phyloP scores from a whole-genome alignment of 2,888 invertebrate genomes.

The Lycia hirtaria region DNA sequence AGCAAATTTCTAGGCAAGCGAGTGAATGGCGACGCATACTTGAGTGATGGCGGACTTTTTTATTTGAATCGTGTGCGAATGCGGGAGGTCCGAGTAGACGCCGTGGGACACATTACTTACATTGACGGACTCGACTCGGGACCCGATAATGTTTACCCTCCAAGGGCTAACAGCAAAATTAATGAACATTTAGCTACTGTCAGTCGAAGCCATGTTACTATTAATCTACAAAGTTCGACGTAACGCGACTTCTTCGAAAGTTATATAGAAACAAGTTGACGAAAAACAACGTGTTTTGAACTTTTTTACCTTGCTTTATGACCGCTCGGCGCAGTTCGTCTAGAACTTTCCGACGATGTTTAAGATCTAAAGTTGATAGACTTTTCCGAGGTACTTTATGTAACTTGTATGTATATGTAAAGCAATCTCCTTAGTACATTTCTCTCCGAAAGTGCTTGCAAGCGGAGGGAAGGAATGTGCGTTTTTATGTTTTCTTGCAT shows the following conservation, averaged over 20 bases:
- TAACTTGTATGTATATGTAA: constrained; percentile 34
- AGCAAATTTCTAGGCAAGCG: constrained; percentile 78
- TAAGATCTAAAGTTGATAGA: constrained; percentile 35
- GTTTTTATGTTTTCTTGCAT: constrained; percentile 46
- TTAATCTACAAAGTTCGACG: constrained; percentile 31
- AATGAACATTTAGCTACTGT: constrained; percentile 35
- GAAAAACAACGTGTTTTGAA: constrained; percentile 30
- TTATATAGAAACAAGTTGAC: constrained; percentile 34
- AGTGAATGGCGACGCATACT: constrained; percentile 84
- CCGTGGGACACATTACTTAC: constrained; percentile 59
- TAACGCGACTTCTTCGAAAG: constrained; percentile 18
- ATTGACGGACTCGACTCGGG: constrained; percentile 45
- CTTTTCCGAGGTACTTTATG: constrained; percentile 16
- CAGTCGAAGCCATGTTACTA: constrained; percentile 21
- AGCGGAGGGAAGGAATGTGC: constrained; percentile 34
- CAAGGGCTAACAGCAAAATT: constrained; percentile 37
- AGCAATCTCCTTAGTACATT: constrained; percentile 37
- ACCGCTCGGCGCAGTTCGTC: constrained; percentile 34
- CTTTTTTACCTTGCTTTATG: constrained; percentile 40
- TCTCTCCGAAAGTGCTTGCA: constrained; percentile 35
- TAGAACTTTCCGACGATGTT: constrained; percentile 33
- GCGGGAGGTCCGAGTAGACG: constrained; percentile 67
- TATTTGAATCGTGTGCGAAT: constrained; percentile 85
- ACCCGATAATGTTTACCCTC: constrained; percentile 47
- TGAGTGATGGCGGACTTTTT: constrained; percentile 84